Percentiles rank a stretch among this genome's conserved stretches.
phyloP scores from a whole-genome alignment of 2,888 invertebrate species.

The Gortyna flavago region DNA sequence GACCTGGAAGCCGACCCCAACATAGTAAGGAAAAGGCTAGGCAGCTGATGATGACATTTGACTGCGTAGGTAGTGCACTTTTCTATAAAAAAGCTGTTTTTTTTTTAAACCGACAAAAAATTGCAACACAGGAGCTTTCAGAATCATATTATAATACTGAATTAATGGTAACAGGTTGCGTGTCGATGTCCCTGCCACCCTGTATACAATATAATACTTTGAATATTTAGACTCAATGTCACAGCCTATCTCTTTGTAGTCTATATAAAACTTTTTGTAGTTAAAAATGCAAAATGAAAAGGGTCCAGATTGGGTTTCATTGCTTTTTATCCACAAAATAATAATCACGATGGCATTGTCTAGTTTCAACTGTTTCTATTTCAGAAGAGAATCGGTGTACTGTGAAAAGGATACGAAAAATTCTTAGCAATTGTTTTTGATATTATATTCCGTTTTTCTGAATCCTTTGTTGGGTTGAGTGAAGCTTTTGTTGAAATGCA shows the following conservation, averaged over 20 bases:
- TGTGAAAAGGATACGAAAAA: conserved; percentile 51
- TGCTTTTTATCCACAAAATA: conserved; percentile 45
- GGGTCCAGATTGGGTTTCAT: conserved; percentile 36
- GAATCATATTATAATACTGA: background rate
- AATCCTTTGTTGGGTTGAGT: conserved; percentile 39
- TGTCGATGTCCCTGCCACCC: background rate
- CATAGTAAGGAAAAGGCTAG: too few species aligned
- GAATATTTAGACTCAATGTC: background rate
- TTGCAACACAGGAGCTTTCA: background rate
- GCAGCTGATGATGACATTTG: too few species aligned
- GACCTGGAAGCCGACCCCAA: background rate
- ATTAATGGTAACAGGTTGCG: background rate
- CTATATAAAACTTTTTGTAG: conserved; percentile 7
- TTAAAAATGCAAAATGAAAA: conserved; percentile 34
- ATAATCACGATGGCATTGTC: conserved; percentile 37
- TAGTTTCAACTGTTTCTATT: conserved; percentile 38
- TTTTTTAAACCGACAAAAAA: background rate
- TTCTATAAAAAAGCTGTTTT: too few species aligned
- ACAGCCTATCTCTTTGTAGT: conserved; percentile 9
- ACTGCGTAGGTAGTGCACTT: too few species aligned
- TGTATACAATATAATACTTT: background rate
- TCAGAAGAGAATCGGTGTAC: conserved; percentile 23
- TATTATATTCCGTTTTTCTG: conserved; percentile 42
- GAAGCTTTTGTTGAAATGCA: conserved; percentile 44
- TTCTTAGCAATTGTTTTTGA: conserved; percentile 49